phyloP scores from a whole-genome alignment of 2,797 vertebrate species.

The Catostomus latipinnis region DNA sequence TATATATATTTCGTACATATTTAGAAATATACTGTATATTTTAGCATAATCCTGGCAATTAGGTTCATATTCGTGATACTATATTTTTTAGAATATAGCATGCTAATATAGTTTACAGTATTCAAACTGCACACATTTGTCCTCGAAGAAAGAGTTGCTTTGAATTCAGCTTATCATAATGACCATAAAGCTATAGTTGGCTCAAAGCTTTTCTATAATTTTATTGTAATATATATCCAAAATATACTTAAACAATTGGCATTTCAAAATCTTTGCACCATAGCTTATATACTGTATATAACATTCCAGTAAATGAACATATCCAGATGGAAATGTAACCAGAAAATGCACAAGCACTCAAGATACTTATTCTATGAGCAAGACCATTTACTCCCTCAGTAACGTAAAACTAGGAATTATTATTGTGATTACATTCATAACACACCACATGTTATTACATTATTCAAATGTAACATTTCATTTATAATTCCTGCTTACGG shows the following conservation, averaged over 20 bases:
- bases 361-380: conserved; percentile 6
- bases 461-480: background rate
- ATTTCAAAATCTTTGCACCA: background rate
- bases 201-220: conserved; percentile 6
- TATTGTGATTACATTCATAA: conserved; percentile 55
- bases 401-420: background rate
- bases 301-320: conserved; percentile 31
- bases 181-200: background rate
- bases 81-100: background rate
- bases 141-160: conserved; percentile 39
- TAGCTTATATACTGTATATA: background rate
- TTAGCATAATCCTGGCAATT: too few species aligned
- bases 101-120: background rate
- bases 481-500: background rate
- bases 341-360: conserved; percentile 19
- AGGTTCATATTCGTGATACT: background rate
- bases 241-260: background rate
- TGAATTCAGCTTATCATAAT: conserved; percentile 3
- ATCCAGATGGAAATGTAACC: conserved; percentile 9
- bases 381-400: conserved; percentile 17
- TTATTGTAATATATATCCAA: background rate
- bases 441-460: background rate
- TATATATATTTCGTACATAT: too few species aligned
- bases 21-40: too few species aligned
- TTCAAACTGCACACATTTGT: conserved; percentile 7